Percentiles rank a stretch among this genome's conserved stretches.
Evolutionary conservation across 2,113 vertebrate species (phyloP).

Genomic region (Rousettus leschenaultii): DNA sequence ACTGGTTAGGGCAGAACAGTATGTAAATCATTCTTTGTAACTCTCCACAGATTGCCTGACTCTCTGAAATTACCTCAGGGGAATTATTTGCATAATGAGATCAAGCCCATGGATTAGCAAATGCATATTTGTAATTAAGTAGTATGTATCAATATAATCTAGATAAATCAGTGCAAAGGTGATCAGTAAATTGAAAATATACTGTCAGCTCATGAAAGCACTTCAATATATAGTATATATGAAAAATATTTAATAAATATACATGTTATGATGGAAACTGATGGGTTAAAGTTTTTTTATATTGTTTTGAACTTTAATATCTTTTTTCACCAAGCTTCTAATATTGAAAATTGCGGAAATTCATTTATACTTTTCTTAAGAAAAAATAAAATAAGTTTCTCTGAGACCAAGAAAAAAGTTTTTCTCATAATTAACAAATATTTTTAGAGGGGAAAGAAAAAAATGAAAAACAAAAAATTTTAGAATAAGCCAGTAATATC

Average conservation of each 20-base stretch:
- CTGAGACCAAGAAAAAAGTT: not conserved
- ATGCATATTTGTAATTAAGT: slow-evolving; percentile 68
- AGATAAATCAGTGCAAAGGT: slow-evolving; percentile 51
- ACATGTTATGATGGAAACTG: not conserved
- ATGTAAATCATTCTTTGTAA: slow-evolving; percentile 64
- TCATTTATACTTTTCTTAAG: not conserved
- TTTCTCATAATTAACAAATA: slow-evolving; percentile 28
- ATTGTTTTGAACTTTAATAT: not conserved
- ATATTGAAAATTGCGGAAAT: not conserved
- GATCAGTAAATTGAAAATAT: slow-evolving; percentile 30
- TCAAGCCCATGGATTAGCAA: slow-evolving; percentile 62
- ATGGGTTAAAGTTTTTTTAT: not conserved
- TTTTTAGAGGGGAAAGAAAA: not conserved
- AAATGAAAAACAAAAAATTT: slow-evolving; percentile 30
- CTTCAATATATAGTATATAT: slow-evolving; percentile 18
- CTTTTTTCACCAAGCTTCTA: not conserved
- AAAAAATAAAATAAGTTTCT: slow-evolving; percentile 1
- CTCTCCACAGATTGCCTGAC: slow-evolving; percentile 54
- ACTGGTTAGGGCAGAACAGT: slow-evolving; percentile 62
- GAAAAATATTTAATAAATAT: slow-evolving; percentile 32
- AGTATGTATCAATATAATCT: slow-evolving; percentile 35
- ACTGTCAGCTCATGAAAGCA: not conserved
- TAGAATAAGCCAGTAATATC: not conserved
- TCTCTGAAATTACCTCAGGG: slow-evolving; percentile 40
- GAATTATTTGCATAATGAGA: slow-evolving; percentile 57